Percentiles rank a stretch among this genome's conserved stretches.
phyloP scores from a whole-genome alignment of 2,888 invertebrate species.

The Ellobium chinense region DNA sequence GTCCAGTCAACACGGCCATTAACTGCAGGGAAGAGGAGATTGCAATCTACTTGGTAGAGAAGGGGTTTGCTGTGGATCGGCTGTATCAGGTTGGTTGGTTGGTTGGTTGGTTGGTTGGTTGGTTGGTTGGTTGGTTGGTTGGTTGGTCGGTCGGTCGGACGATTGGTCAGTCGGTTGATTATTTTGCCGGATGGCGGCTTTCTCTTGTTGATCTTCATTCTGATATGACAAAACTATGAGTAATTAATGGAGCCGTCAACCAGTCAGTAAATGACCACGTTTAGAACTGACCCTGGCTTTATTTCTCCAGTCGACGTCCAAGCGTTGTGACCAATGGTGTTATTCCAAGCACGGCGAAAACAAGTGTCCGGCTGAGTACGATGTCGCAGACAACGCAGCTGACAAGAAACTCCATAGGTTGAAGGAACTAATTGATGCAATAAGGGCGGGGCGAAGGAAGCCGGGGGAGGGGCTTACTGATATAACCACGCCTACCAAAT shows the following conservation, averaged over 20 bases:
- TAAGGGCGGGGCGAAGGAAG: slow-evolving; percentile 55
- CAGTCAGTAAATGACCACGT: too few species aligned
- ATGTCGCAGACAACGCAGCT: slow-evolving; percentile 60
- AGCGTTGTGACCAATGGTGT: slow-evolving; percentile 66
- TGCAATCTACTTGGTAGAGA: slow-evolving; percentile 65
- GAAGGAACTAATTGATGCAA: slow-evolving; percentile 58
- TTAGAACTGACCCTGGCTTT: too few species aligned
- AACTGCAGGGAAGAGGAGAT: slow-evolving; percentile 57
- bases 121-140: too few species aligned
- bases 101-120: too few species aligned
- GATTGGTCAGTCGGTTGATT: too few species aligned
- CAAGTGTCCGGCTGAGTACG: slow-evolving; percentile 60
- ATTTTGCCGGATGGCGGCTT: too few species aligned
- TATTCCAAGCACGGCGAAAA: slow-evolving; percentile 59
- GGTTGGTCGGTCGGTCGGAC: too few species aligned
- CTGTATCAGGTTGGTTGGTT: slow-evolving; percentile 60
- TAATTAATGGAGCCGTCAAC: too few species aligned
- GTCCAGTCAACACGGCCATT: slow-evolving; percentile 63
- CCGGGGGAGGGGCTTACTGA: slow-evolving; percentile 59
- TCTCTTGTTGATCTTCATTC: too few species aligned
- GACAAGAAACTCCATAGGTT: slow-evolving; percentile 56
- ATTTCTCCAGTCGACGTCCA: slow-evolving; percentile 54
- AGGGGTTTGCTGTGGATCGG: slow-evolving; percentile 58
- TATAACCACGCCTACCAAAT: slow-evolving; percentile 43
- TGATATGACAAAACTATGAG: too few species aligned